These are phyloP conservation scores for Dendrophyllia cribrosa DNA, from an alignment of 64 coral and sea anemone genomes.

Conservation along the genomic window DNA sequence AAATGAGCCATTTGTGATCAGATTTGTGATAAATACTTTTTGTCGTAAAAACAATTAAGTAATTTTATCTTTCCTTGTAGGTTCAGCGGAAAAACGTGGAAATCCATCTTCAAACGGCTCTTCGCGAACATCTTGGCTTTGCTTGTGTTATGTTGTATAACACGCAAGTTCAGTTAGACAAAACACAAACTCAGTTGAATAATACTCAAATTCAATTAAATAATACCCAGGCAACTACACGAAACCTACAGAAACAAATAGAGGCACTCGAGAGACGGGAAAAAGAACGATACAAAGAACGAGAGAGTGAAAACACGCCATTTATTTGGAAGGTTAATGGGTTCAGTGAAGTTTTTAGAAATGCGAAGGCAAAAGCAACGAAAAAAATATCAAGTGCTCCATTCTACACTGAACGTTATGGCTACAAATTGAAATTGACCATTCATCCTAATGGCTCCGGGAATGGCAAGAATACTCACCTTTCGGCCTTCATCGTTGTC, in stretches of 20 bases:
- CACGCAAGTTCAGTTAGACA: no score
- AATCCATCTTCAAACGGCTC: neutral
- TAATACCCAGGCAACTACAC: neutral
- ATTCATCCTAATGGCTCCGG: neutral
- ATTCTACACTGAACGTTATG: neutral
- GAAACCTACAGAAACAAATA: neutral
- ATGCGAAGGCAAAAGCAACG: neutral
- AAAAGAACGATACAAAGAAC: no score
- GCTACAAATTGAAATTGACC: neutral
- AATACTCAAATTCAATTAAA: neutral
- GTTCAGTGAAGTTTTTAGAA: neutral
- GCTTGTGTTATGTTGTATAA: neutral
- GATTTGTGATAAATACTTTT: no score
- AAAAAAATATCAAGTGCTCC: neutral
- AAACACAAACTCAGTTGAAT: no score
- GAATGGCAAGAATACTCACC: neutral
- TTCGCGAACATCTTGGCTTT: neutral
- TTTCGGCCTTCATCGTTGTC: neutral
- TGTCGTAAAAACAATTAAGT: no score
- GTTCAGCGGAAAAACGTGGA: neutral
- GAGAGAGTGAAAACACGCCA: no score
- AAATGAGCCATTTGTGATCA: no score
- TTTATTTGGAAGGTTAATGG: no score
- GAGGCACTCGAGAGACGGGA: neutral
- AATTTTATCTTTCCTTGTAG: neutral